A percentile compares a stretch with the other conserved stretches of the same genome.
phyloP scores from a whole-genome alignment of 2,797 vertebrate species.

The Etheostoma nigrum region DNA sequence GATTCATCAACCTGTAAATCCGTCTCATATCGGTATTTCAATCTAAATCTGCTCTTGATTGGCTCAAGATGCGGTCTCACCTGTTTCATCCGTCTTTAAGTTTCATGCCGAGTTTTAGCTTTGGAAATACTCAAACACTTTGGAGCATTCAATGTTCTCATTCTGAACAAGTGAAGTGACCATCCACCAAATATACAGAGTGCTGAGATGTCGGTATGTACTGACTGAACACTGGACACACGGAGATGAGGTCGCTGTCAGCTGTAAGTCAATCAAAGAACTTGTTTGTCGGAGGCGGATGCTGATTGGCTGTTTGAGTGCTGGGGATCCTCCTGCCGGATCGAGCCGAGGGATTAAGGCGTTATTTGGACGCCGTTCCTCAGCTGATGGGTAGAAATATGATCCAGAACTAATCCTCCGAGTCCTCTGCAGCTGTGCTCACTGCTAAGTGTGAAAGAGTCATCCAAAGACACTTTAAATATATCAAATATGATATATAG shows the following conservation, averaged over 20 bases:
- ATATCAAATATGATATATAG: slow-evolving; percentile 50
- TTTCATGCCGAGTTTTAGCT: slow-evolving; percentile 39
- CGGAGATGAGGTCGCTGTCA: slow-evolving; percentile 65
- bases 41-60: slow-evolving; percentile 32
- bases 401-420: slow-evolving; percentile 81
- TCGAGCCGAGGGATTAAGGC: slow-evolving; percentile 76
- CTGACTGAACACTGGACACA: slow-evolving; percentile 45
- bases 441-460: slow-evolving; percentile 71
- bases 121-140: slow-evolving; percentile 54
- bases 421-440: slow-evolving; percentile 84
- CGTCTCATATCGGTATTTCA: not conserved
- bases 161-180: slow-evolving; percentile 49
- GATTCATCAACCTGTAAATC: slow-evolving; percentile 5
- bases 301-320: slow-evolving; percentile 59
- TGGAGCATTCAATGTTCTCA: slow-evolving; percentile 36
- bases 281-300: slow-evolving; percentile 35
- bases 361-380: slow-evolving; percentile 80
- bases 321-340: slow-evolving; percentile 63
- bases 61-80: slow-evolving; percentile 11
- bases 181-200: slow-evolving; percentile 70
- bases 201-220: slow-evolving; percentile 64
- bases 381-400: slow-evolving; percentile 84
- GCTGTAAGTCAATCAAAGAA: slow-evolving; percentile 63
- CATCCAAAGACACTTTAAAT: slow-evolving; percentile 70
- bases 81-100: slow-evolving; percentile 7